Evolutionary conservation across 2,113 vertebrate species (phyloP), one percentile per base, ranked within the genome.

Genomic region (Cynoglossus semilaevis): DNA sequence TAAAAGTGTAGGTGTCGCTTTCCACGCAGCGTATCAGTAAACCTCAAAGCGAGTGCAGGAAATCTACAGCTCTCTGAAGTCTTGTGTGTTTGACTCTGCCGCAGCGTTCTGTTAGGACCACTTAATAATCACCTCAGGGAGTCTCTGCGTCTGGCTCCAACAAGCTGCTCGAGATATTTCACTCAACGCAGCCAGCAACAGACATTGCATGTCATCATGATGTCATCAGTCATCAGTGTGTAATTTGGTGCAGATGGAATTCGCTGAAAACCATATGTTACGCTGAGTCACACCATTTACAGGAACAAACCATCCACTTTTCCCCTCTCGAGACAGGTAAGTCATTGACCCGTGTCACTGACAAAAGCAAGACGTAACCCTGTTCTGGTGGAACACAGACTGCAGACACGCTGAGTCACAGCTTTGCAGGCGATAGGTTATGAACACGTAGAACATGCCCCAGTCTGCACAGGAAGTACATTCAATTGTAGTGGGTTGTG

Each of bases 201-300:
- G 71, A 43, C 65, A 65, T 67, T 70, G 71, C 36, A 22, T 66
- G 70, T 74, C 63, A 80, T 65, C 71, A 51, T 81, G 82, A 87
- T 75, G 69, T 75, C 82, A 86, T 80, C 73, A 69, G 58, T 83
- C 74, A 63, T 73, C 72, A 54, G 52, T 38, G 7, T 36, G 15
- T 81, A 71, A 87, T 84, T 81, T 60, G 82, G 50, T 15, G 51
- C 82, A 86, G 82, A 84, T 82, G 80, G 77, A 61, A 61, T 17
- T 58, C 2, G 3, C 19, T 52, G 36, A 70, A 41, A 47, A 54
- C 61, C 72, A 69, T 53, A 70, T 84, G 84, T 70, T 72, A 44
- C 62, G 64, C 37, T 63, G 15, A 63, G 59, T 74, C 63, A 61
- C 46, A 69, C 53, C 37, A 51, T 63, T 79, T 74, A 76, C 79